Evolutionary conservation across 2,888 invertebrate genomes (phyloP).

Genomic region (Arrhopalites spinosus): DNA sequence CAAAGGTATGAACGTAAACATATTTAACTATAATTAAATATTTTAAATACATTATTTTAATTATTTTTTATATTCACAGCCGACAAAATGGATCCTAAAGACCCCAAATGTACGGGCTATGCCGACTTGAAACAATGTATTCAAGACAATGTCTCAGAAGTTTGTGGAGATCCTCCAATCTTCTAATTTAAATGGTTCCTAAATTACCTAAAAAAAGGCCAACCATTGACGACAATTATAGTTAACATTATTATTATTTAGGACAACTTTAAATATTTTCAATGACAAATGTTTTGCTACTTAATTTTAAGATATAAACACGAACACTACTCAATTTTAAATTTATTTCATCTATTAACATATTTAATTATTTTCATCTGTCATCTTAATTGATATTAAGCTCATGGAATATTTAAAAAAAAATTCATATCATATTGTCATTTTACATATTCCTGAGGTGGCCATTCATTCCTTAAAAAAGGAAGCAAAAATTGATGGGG

Average conservation of each 20-base stretch:
- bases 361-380: neutral
- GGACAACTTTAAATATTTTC: slow-evolving; percentile 24
- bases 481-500: too few relatives aligned
- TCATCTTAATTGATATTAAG: too few relatives aligned
- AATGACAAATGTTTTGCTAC: slow-evolving; percentile 32
- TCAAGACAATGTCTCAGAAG: slow-evolving; percentile 33
- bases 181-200: neutral
- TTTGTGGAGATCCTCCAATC: slow-evolving; percentile 35
- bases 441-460: too few relatives aligned
- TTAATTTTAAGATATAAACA: neutral
- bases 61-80: slow-evolving; percentile 11
- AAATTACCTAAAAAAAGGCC: neutral
- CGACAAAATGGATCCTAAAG: slow-evolving; percentile 35
- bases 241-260: neutral
- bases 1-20: slow-evolving; percentile 17
- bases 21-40: neutral
- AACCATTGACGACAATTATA: neutral
- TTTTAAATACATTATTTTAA: neutral
- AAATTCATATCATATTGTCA: too few relatives aligned
- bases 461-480: too few relatives aligned
- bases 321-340: neutral
- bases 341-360: slow-evolving; percentile 1
- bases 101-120: slow-evolving; percentile 30
- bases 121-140: slow-evolving; percentile 34
- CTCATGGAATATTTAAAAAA: too few relatives aligned